Percentiles rank a stretch among this genome's conserved stretches.
Conservation (phyloP, 2,888 invertebrate genomes). For the Steromphala cineraria region DNA sequence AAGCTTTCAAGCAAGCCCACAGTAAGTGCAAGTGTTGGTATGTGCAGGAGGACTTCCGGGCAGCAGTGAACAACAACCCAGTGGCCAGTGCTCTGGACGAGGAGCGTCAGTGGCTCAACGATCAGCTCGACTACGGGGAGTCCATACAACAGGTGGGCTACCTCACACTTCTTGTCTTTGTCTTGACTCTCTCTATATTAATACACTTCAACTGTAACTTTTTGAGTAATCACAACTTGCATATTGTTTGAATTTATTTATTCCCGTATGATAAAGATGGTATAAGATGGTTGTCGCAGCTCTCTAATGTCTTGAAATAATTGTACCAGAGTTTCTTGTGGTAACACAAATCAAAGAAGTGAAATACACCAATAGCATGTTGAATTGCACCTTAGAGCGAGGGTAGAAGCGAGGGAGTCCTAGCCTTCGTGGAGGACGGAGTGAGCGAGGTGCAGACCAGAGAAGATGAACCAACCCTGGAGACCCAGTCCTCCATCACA, state of each 20-base stretch:
- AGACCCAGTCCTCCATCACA: too few relatives aligned
- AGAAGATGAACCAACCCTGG: too few relatives aligned
- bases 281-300: too few relatives aligned
- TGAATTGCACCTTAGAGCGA: neutral
- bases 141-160: neutral
- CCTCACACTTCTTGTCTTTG: neutral
- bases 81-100: constrained; percentile 14
- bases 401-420: neutral
- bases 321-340: too few relatives aligned
- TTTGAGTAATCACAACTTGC: neutral
- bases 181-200: neutral
- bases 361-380: too few relatives aligned
- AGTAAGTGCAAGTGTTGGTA: neutral
- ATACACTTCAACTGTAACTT: neutral
- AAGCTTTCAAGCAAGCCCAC: too few relatives aligned
- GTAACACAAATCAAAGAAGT: too few relatives aligned
- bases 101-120: neutral
- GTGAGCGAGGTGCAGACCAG: neutral
- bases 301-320: too few relatives aligned
- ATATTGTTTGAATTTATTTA: neutral
- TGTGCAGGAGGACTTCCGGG: constrained; percentile 16
- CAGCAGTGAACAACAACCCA: constrained; percentile 16
- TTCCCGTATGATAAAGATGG: neutral
- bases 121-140: neutral
- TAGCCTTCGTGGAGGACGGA: neutral